phyloP scores from a whole-genome alignment of 2,888 invertebrate species.

The Clostera curtula region DNA sequence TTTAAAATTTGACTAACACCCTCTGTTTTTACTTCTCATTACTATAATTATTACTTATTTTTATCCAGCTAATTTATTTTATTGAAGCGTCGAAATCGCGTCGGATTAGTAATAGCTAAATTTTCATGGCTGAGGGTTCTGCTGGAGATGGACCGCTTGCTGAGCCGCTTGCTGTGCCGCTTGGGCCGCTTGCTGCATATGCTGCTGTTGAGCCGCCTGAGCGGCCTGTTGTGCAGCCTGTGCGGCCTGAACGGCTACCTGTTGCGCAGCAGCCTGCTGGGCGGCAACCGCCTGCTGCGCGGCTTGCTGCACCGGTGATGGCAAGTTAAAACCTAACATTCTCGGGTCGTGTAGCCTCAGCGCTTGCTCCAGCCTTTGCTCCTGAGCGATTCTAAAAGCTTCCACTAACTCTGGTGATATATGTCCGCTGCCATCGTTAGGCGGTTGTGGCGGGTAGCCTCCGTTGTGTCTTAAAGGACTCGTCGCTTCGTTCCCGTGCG shows the following conservation, averaged over 20 bases:
- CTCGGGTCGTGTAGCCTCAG: slow-evolving; percentile 88
- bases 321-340: slow-evolving; percentile 84
- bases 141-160: slow-evolving; percentile 71
- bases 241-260: slow-evolving; percentile 42
- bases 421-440: slow-evolving; percentile 67
- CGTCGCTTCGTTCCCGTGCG: slow-evolving; percentile 56
- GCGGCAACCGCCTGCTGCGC: slow-evolving; percentile 52
- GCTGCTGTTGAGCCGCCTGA: slow-evolving; percentile 54
- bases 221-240: slow-evolving; percentile 27
- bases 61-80: slow-evolving; percentile 32
- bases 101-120: slow-evolving; percentile 86
- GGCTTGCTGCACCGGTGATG: slow-evolving; percentile 60
- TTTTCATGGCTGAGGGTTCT: slow-evolving; percentile 82
- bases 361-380: slow-evolving; percentile 88
- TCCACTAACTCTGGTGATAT: slow-evolving; percentile 82
- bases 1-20: too few species aligned
- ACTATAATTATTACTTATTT: slow-evolving; percentile 19
- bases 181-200: slow-evolving; percentile 46
- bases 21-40: too few species aligned
- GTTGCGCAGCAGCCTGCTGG: slow-evolving; percentile 33
- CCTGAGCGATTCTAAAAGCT: slow-evolving; percentile 81
- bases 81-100: slow-evolving; percentile 54
- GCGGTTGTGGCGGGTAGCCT: slow-evolving; percentile 56
- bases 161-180: slow-evolving; percentile 66
- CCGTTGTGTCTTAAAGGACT: slow-evolving; percentile 67